A percentile compares a stretch with the other conserved stretches of the same genome.
Conservation (phyloP, 2,113 vertebrate species). For the Varanus salvator region DNA sequence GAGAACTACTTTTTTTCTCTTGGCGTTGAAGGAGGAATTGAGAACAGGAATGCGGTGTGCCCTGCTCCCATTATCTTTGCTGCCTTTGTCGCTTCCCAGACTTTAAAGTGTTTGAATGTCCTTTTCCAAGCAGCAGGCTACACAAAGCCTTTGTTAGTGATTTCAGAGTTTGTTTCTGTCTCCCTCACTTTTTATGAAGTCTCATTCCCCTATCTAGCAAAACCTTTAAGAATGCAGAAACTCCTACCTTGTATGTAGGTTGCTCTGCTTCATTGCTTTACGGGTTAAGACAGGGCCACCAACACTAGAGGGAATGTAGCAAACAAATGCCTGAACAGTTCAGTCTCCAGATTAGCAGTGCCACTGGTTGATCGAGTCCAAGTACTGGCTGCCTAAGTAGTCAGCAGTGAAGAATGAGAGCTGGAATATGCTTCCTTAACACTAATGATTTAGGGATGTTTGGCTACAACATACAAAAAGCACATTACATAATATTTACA, state of each 20-base stretch:
- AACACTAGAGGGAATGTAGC: not conserved
- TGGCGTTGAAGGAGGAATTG: not conserved
- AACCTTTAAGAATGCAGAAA: not conserved
- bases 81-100: not conserved
- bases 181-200: not conserved
- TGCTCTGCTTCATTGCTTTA: not conserved
- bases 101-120: not conserved
- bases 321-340: not conserved
- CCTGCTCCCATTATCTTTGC: not conserved
- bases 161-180: not conserved
- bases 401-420: not conserved
- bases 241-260: not conserved
- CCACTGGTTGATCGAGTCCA: not conserved
- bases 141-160: not conserved
- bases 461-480: conserved; percentile 42
- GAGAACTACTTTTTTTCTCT: not conserved
- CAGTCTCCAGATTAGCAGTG: not conserved
- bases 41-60: not conserved
- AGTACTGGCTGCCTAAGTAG: not conserved
- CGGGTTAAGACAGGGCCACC: not conserved
- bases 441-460: conserved; percentile 16
- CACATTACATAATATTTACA: conserved; percentile 50
- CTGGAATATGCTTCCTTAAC: not conserved
- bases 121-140: not conserved
- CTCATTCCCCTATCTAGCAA: not conserved